A percentile compares a stretch with the other conserved stretches of the same genome.
These are phyloP conservation scores for Zaprionus ornatus DNA, from an alignment of 1,140 invertebrate species.

Conservation along the genomic window DNA sequence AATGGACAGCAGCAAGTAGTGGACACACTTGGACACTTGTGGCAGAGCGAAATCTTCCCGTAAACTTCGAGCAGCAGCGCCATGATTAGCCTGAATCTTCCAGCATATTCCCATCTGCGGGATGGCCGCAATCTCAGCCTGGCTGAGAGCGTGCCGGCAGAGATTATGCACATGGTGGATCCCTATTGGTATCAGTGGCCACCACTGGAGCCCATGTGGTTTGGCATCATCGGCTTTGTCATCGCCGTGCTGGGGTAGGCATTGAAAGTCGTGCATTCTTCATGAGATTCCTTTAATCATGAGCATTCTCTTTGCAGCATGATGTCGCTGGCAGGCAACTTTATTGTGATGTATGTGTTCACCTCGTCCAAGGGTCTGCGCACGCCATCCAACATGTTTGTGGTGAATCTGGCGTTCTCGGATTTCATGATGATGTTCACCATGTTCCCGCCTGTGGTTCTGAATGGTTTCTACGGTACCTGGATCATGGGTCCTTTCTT, in stretches of 20 bases:
- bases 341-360: constrained; percentile 93
- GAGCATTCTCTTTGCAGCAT: constrained; percentile 56
- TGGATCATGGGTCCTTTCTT: constrained; percentile 90
- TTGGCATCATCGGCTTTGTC: constrained; percentile 90
- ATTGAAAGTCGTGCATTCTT: neutral
- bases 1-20: constrained; percentile 73
- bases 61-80: neutral
- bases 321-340: constrained; percentile 90
- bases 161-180: constrained; percentile 90
- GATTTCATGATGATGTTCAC: constrained; percentile 92
- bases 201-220: constrained; percentile 91
- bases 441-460: constrained; percentile 91
- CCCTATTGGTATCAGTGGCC: constrained; percentile 90
- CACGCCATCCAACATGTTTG: constrained; percentile 91
- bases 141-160: constrained; percentile 89
- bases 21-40: constrained; percentile 6
- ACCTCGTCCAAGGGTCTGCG: constrained; percentile 89
- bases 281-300: neutral
- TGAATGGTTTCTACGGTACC: constrained; percentile 91
- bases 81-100: constrained; percentile 68
- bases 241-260: constrained; percentile 88
- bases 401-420: constrained; percentile 92
- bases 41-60: neutral
- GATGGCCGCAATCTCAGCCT: constrained; percentile 87
- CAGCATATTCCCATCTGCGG: constrained; percentile 59